Evolutionary conservation across 2,113 vertebrate species (phyloP).

Genomic region (Camelus bactrianus): DNA sequence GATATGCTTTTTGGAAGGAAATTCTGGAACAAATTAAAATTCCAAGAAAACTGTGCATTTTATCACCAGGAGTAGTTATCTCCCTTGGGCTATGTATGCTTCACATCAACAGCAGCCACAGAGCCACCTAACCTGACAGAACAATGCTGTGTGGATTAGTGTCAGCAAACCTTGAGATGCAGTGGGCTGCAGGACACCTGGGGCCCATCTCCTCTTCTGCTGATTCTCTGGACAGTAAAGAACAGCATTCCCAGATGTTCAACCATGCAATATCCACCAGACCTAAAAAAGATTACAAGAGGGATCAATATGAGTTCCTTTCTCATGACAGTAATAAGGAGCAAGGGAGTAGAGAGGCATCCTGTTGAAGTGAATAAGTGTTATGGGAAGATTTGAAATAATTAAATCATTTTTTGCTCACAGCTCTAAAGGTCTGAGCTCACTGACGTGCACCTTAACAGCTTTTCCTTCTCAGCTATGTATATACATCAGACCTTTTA

Average conservation of each 20-base stretch:
- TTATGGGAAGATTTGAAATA: conserved; percentile 42
- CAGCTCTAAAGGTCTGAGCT: conserved; percentile 2
- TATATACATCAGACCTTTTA: background rate
- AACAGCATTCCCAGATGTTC: conserved; percentile 82
- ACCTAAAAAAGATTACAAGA: conserved; percentile 70
- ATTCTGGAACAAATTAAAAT: conserved; percentile 70
- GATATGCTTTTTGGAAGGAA: conserved; percentile 28
- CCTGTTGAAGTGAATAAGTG: conserved; percentile 58
- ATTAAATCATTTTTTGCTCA: conserved; percentile 60
- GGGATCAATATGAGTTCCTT: conserved; percentile 64
- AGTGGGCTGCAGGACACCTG: conserved; percentile 79
- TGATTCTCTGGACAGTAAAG: conserved; percentile 82
- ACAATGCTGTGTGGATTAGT: conserved; percentile 73
- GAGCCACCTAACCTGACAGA: conserved; percentile 67
- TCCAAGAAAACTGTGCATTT: conserved; percentile 53
- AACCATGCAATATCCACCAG: conserved; percentile 67
- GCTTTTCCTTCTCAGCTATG: background rate
- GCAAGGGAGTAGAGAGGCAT: conserved; percentile 19
- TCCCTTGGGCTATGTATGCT: conserved; percentile 18
- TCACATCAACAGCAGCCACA: conserved; percentile 50
- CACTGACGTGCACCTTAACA: background rate
- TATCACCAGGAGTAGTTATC: conserved; percentile 48
- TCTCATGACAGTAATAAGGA: conserved; percentile 15
- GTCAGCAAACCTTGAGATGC: conserved; percentile 76
- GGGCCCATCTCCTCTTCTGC: conserved; percentile 78